phyloP scores from a whole-genome alignment of 2,888 invertebrate genomes.

The Drosophila kambysellisi region DNA sequence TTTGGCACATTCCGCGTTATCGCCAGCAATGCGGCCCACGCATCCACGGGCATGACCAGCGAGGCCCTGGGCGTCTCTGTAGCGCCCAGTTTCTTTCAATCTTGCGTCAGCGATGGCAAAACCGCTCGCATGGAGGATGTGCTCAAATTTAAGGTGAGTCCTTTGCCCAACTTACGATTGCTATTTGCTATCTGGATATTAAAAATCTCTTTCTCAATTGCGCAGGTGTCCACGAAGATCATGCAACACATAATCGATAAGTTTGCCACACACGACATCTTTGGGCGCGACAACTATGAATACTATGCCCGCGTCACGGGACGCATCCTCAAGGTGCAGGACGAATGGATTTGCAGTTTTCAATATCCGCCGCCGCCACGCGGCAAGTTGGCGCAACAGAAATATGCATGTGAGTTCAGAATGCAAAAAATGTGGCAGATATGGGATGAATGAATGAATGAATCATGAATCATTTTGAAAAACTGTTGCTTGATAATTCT shows the following conservation, averaged over 20 bases:
- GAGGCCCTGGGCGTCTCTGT: conserved; percentile 98
- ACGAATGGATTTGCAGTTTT: conserved; percentile 98
- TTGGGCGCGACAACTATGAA: conserved; percentile 97
- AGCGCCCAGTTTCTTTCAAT: conserved; percentile 98
- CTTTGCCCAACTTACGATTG: no score
- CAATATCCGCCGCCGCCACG: conserved; percentile 92
- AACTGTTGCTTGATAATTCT: not conserved
- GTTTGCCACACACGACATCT: conserved; percentile 97
- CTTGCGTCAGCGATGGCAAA: conserved; percentile 97
- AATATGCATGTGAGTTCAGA: conserved; percentile 88
- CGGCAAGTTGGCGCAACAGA: conserved; percentile 88
- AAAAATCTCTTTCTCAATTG: conserved; percentile 5
- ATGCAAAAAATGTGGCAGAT: not conserved
- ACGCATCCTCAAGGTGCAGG: conserved; percentile 95
- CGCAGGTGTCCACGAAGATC: conserved; percentile 96
- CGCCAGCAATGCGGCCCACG: conserved; percentile 95
- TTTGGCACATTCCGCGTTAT: conserved; percentile 99
- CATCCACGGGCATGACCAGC: conserved; percentile 96
- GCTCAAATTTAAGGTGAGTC: conserved; percentile 94
- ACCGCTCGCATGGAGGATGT: conserved; percentile 98
- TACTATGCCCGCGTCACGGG: conserved; percentile 98
- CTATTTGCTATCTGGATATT: accelerated
- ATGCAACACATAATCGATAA: conserved; percentile 99
- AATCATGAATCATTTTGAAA: not conserved
- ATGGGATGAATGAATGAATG: not conserved